Evolutionary conservation across 2,888 invertebrate species (phyloP).

Genomic region (Orchesella flavescens): DNA sequence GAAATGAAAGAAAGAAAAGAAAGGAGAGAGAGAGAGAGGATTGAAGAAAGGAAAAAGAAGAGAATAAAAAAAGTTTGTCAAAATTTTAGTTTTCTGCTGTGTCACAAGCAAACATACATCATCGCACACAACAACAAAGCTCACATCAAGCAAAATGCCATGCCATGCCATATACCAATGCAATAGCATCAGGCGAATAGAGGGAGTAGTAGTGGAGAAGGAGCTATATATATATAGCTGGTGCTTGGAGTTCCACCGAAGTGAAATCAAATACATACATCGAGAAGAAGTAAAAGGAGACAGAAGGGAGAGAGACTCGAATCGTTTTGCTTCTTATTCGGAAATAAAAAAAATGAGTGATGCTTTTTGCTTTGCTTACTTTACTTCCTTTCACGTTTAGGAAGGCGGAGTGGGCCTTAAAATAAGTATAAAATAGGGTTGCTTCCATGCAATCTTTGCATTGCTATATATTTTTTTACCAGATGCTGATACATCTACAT

Average conservation of each 20-base stretch:
- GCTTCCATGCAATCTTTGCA: not conserved
- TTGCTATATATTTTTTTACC: not conserved
- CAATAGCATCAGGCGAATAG: constrained; percentile 9
- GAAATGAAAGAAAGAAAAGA: constrained; percentile 57
- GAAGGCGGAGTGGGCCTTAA: too few relatives aligned
- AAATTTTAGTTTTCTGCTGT: constrained; percentile 59
- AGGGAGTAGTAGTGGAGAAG: not conserved
- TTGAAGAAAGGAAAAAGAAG: constrained; percentile 24
- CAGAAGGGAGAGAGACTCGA: constrained; percentile 46
- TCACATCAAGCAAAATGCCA: constrained; percentile 7
- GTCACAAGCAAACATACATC: constrained; percentile 63
- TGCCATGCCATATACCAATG: constrained; percentile 11
- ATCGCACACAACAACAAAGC: constrained; percentile 51
- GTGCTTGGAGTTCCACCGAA: not conserved
- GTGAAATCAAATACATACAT: constrained; percentile 43
- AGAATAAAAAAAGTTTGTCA: constrained; percentile 53
- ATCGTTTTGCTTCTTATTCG: constrained; percentile 35
- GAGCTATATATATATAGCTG: not conserved
- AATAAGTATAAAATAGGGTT: too few relatives aligned
- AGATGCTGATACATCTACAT: constrained; percentile 8
- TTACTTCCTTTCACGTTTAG: not conserved
- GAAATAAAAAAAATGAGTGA: constrained; percentile 28
- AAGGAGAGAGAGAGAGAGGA: constrained; percentile 40
- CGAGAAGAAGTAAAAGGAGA: constrained; percentile 32
- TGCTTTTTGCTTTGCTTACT: constrained; percentile 19